phyloP scores from a whole-genome alignment of 2,113 vertebrate species.

The Herpailurus yagouaroundi region DNA sequence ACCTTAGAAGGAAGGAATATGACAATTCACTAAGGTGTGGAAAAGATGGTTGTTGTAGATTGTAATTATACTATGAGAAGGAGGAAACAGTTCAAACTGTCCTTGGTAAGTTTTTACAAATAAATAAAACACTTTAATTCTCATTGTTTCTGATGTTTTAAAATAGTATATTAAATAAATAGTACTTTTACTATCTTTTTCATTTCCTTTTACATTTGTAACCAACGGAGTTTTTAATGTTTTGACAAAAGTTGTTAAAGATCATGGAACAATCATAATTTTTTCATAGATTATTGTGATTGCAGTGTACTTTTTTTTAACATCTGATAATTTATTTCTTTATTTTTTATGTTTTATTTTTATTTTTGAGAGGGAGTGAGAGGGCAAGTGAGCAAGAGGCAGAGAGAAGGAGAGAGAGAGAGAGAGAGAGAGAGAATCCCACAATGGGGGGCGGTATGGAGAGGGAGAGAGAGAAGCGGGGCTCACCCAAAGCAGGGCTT shows the following conservation, averaged over 20 bases:
- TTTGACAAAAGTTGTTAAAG: not conserved
- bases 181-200: not conserved
- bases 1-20: not conserved
- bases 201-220: not conserved
- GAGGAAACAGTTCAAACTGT: not conserved
- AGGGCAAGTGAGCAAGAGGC: no score
- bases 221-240: not conserved
- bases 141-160: not conserved
- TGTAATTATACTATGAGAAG: not conserved
- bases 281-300: not conserved
- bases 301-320: not conserved
- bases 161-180: not conserved
- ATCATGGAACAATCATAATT: not conserved
- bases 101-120: not conserved
- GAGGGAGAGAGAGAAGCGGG: no score
- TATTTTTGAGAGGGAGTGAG: no score
- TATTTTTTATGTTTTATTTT: no score
- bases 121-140: not conserved
- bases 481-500: no score
- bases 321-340: not conserved
- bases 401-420: no score
- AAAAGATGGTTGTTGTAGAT: not conserved
- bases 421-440: no score
- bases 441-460: no score
- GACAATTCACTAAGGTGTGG: not conserved